Evolutionary conservation across 2,113 vertebrate species (phyloP).

Genomic region (Apaloderma vittatum): DNA sequence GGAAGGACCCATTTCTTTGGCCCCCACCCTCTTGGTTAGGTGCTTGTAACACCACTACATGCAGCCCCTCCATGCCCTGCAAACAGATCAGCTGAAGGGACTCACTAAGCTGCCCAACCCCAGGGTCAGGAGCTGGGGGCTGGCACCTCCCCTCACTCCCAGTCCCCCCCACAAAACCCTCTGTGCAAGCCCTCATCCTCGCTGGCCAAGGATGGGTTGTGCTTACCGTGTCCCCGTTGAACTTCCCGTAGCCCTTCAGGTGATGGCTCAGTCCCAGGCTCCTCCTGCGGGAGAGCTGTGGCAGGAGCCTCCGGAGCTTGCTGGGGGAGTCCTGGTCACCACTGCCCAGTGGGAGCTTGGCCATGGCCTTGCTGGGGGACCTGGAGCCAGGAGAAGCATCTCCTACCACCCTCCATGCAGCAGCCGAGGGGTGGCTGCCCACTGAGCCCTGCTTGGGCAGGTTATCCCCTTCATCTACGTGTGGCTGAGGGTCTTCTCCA

Average conservation of each 20-base stretch:
- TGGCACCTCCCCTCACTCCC: fast-evolving
- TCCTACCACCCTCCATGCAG: neutral
- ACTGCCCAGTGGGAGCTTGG: neutral
- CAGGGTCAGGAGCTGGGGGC: fast-evolving
- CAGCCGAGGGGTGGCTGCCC: neutral
- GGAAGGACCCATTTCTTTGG: neutral
- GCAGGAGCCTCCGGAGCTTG: neutral
- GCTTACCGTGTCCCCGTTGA: constrained; percentile 74
- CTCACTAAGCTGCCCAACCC: fast-evolving
- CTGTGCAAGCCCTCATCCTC: fast-evolving
- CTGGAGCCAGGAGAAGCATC: neutral
- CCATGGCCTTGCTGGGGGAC: neutral
- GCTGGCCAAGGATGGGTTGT: fast-evolving
- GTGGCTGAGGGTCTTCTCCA: neutral
- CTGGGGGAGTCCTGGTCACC: neutral
- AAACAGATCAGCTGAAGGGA: fast-evolving
- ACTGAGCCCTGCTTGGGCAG: neutral
- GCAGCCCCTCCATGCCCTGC: fast-evolving
- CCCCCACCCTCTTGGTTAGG: neutral
- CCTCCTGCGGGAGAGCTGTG: neutral
- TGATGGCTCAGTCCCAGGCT: neutral
- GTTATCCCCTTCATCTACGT: neutral
- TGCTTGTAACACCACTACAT: fast-evolving
- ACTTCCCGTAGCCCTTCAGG: constrained; percentile 43
- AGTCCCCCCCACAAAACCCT: neutral